Percentiles rank a stretch among this genome's conserved stretches.
These are phyloP conservation scores for Venustaconcha ellipsiformis DNA, from an alignment of 1,140 invertebrate species.

Conservation along the genomic window DNA sequence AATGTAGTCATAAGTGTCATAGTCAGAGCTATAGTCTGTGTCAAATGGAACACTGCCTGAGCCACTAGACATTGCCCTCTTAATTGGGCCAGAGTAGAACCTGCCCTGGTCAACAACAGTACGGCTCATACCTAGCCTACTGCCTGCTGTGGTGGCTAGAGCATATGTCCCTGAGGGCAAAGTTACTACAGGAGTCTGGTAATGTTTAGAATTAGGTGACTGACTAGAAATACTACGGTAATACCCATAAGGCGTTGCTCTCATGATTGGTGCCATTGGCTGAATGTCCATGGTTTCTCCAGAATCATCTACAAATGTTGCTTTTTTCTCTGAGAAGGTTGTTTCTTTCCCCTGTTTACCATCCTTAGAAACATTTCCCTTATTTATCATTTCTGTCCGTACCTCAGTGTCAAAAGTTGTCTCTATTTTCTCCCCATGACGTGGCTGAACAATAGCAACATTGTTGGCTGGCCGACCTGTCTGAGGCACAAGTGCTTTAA, in stretches of 20 bases:
- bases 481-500: constrained; percentile 58
- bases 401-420: constrained; percentile 68
- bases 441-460: constrained; percentile 63
- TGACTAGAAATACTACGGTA: constrained; percentile 36
- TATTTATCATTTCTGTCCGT: constrained; percentile 61
- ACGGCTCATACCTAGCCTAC: constrained; percentile 57
- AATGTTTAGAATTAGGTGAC: constrained; percentile 9
- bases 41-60: constrained; percentile 47
- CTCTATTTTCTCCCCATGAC: constrained; percentile 65
- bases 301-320: constrained; percentile 75
- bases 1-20: constrained; percentile 63
- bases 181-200: constrained; percentile 43
- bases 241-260: constrained; percentile 59
- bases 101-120: constrained; percentile 57
- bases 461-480: constrained; percentile 59
- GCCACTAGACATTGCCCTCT: constrained; percentile 50
- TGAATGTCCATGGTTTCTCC: constrained; percentile 86
- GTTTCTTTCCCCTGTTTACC: constrained; percentile 46
- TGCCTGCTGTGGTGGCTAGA: constrained; percentile 51
- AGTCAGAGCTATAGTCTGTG: constrained; percentile 65
- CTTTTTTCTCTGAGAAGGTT: constrained; percentile 59
- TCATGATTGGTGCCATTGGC: constrained; percentile 89
- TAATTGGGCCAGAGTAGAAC: constrained; percentile 62
- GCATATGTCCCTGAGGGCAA: constrained; percentile 54
- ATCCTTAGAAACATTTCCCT: constrained; percentile 31